Conservation (phyloP, 2,113 vertebrate genomes). For the Syngnathoides biaculeatus region DNA sequence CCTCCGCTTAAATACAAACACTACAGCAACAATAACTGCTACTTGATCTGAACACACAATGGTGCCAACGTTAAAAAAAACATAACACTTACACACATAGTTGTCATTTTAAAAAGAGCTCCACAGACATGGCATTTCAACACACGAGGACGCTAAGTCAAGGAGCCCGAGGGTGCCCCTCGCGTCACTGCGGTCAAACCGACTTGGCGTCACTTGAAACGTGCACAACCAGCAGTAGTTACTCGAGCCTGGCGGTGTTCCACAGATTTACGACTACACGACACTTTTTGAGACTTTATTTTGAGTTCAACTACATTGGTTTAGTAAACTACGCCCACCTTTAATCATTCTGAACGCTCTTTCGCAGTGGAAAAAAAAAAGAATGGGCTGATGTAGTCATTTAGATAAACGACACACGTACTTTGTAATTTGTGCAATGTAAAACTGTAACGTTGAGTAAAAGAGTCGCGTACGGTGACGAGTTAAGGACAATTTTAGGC, state of each 20-base stretch:
- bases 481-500: neutral
- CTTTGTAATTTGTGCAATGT: neutral
- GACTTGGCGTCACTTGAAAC: neutral
- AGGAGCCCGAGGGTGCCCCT: neutral
- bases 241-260: neutral
- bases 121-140: neutral
- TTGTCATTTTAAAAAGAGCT: neutral
- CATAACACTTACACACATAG: constrained; percentile 14
- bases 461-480: neutral
- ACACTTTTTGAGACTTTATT: neutral
- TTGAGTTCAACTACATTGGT: too few species aligned
- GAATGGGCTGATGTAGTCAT: neutral
- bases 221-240: neutral
- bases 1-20: neutral
- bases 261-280: neutral
- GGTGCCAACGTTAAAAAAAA: constrained; percentile 22
- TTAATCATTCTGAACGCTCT: neutral
- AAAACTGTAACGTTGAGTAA: neutral
- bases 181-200: neutral
- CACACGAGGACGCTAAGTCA: neutral
- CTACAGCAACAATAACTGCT: too few species aligned
- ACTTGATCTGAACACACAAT: too few species aligned
- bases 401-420: neutral
- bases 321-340: neutral
- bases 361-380: neutral